phyloP scores from a whole-genome alignment of 2,797 vertebrate genomes.

The Xiphophorus birchmanni region DNA sequence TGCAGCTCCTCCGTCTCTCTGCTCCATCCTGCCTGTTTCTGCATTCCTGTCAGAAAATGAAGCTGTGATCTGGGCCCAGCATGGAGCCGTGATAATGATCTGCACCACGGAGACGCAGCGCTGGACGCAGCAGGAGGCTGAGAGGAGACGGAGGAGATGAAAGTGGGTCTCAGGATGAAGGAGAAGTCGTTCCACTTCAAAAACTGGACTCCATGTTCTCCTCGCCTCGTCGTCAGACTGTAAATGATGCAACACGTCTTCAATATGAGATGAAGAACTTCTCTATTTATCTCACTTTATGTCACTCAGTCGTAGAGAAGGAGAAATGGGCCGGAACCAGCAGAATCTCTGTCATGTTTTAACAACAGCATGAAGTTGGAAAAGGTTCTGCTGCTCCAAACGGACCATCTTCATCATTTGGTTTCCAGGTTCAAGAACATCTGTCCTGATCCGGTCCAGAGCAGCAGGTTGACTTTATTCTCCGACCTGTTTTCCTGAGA shows the following conservation, averaged over 20 bases:
- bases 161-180: slow-evolving; percentile 1
- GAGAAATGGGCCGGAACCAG: neutral
- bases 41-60: neutral
- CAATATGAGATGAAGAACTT: neutral
- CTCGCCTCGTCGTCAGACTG: neutral
- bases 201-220: slow-evolving; percentile 1
- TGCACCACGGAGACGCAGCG: neutral
- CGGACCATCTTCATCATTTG: neutral
- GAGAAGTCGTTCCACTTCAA: neutral
- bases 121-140: slow-evolving; percentile 2
- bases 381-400: neutral
- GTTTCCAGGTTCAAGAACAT: neutral
- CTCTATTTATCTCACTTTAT: neutral
- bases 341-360: neutral
- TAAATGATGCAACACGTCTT: neutral
- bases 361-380: neutral
- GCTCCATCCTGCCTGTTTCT: neutral
- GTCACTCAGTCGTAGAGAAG: too few species aligned
- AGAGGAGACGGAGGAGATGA: slow-evolving; percentile 12
- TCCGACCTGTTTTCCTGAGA: neutral
- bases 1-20: neutral
- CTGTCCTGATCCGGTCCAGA: neutral
- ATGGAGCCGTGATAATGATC: neutral
- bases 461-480: neutral
- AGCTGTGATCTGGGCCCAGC: neutral